Conservation (phyloP, 2,888 invertebrate species). For the Eilema caniola region DNA sequence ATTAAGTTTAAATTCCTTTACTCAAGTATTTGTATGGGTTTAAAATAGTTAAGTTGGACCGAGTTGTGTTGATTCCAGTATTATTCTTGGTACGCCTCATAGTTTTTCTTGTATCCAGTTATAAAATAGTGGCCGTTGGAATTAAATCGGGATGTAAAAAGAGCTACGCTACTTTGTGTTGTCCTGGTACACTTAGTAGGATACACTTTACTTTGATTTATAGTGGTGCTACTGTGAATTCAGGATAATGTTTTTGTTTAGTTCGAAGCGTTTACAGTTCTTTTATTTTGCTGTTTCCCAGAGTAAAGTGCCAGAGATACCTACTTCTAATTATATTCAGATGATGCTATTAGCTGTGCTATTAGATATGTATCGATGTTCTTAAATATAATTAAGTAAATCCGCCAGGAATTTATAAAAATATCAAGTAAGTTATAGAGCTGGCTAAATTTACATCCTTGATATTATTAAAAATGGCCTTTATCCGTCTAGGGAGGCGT, state of each 20-base stretch:
- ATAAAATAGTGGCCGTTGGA: slow-evolving; percentile 39
- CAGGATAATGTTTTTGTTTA: slow-evolving; percentile 9
- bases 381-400: not conserved
- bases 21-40: slow-evolving; percentile 45
- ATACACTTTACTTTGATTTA: slow-evolving; percentile 18
- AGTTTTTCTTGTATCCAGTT: slow-evolving; percentile 48
- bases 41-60: slow-evolving; percentile 68
- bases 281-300: slow-evolving; percentile 4
- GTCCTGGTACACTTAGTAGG: slow-evolving; percentile 14
- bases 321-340: not conserved
- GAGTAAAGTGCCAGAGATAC: not conserved
- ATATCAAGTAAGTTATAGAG: not conserved
- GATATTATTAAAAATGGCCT: not conserved
- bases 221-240: slow-evolving; percentile 11
- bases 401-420: too few relatives aligned
- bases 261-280: not conserved
- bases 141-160: slow-evolving; percentile 44
- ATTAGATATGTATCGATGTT: too few relatives aligned
- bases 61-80: slow-evolving; percentile 63
- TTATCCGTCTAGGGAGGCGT: slow-evolving; percentile 1
- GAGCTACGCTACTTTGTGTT: slow-evolving; percentile 26
- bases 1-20: slow-evolving; percentile 64
- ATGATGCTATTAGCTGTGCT: not conserved
- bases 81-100: slow-evolving; percentile 50
- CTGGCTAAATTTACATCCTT: not conserved